phyloP scores from a whole-genome alignment of 2,113 vertebrate genomes.

The Alces alces region DNA sequence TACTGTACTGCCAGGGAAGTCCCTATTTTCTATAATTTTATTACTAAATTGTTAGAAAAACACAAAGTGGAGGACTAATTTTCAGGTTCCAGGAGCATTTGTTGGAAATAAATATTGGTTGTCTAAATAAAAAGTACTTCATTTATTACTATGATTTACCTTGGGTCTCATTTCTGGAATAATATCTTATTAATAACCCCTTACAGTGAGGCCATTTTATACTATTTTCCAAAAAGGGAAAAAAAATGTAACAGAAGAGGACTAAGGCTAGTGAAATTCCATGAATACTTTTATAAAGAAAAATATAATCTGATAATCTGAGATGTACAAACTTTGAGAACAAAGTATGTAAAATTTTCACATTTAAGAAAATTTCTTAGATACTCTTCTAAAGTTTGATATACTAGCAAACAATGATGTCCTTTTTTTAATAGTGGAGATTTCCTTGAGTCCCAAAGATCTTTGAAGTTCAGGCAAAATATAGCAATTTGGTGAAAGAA shows the following conservation, averaged over 20 bases:
- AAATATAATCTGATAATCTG: slow-evolving; percentile 17
- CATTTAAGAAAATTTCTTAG: background rate
- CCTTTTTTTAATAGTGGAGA: background rate
- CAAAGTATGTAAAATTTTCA: background rate
- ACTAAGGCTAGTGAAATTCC: background rate
- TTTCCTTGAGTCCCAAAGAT: background rate
- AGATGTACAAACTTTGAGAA: background rate
- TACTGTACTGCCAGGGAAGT: background rate
- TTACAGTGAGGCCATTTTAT: background rate
- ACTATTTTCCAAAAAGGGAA: background rate
- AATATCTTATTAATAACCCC: background rate
- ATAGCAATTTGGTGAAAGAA: background rate
- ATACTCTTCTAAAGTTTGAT: background rate
- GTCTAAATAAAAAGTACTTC: background rate
- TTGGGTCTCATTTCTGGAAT: slow-evolving; percentile 7
- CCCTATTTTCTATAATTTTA: slow-evolving; percentile 37
- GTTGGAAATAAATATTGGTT: slow-evolving; percentile 31
- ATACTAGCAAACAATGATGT: background rate
- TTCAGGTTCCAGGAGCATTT: slow-evolving; percentile 24
- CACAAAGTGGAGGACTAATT: slow-evolving; percentile 17
- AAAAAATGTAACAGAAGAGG: background rate
- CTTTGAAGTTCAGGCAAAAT: slow-evolving; percentile 20
- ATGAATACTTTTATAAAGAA: slow-evolving; percentile 1
- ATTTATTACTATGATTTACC: slow-evolving; percentile 30
- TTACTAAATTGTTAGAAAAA: slow-evolving; percentile 16